Conservation (phyloP, 2,113 vertebrate genomes). For the Cettia cetti region DNA sequence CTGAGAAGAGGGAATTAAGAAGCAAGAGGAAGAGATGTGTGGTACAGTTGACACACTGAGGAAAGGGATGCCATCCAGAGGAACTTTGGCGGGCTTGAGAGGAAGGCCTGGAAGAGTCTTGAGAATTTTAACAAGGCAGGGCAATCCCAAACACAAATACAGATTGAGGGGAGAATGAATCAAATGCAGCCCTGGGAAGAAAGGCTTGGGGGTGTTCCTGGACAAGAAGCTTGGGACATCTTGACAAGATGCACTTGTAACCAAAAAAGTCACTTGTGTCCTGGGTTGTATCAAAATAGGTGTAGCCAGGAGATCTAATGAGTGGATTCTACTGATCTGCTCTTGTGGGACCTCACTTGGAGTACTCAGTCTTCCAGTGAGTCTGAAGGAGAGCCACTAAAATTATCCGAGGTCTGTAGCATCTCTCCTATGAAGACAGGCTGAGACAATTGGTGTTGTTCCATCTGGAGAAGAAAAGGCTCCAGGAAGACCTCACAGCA, state of each 20-base stretch:
- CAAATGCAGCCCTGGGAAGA: background rate
- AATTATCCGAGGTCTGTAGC: background rate
- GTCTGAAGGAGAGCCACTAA: fast-evolving
- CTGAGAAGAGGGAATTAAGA: background rate
- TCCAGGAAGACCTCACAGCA: background rate
- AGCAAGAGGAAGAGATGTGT: too few relatives aligned
- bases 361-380: background rate
- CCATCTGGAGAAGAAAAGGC: background rate
- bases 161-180: background rate
- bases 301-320: background rate
- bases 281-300: background rate
- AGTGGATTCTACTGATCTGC: background rate
- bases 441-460: background rate
- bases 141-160: background rate
- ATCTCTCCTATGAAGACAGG: background rate
- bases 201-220: background rate
- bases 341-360: background rate
- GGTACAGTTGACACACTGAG: background rate
- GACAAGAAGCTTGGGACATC: fast-evolving
- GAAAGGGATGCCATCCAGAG: background rate
- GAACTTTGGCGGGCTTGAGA: background rate
- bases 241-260: background rate
- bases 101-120: background rate
- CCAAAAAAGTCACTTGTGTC: too few relatives aligned
- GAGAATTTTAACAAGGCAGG: background rate